Evolutionary conservation across 2,113 vertebrate species (phyloP).

Genomic region (Amphiprion ocellaris): DNA sequence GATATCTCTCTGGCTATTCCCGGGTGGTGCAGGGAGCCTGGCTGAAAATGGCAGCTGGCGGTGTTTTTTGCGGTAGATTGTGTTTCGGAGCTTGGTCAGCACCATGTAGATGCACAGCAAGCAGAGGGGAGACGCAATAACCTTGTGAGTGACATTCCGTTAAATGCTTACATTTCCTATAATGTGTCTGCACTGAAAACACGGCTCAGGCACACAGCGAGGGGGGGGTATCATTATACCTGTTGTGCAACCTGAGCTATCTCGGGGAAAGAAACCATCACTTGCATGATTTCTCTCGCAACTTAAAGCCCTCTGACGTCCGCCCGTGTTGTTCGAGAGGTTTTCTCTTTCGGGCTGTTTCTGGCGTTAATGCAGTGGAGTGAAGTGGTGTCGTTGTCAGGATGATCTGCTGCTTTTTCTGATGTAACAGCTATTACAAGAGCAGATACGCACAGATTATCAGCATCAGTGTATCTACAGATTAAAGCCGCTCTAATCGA

Average conservation of each 20-base stretch:
- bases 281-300: slow-evolving; percentile 24
- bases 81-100: slow-evolving; percentile 86
- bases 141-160: slow-evolving; percentile 86
- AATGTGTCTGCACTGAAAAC: slow-evolving; percentile 71
- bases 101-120: slow-evolving; percentile 81
- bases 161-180: slow-evolving; percentile 82
- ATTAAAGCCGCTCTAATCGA: slow-evolving; percentile 27
- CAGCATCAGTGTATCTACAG: slow-evolving; percentile 1
- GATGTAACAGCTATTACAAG: neutral
- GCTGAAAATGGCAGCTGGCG: slow-evolving; percentile 73
- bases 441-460: slow-evolving; percentile 4
- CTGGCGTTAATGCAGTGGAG: slow-evolving; percentile 10
- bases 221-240: slow-evolving; percentile 58
- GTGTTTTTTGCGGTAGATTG: slow-evolving; percentile 76
- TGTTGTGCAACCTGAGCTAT: slow-evolving; percentile 63
- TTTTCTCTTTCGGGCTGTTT: slow-evolving; percentile 16
- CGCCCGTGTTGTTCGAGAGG: slow-evolving; percentile 8
- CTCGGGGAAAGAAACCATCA: slow-evolving; percentile 40
- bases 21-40: slow-evolving; percentile 41
- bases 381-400: slow-evolving; percentile 19
- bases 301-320: slow-evolving; percentile 15
- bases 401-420: slow-evolving; percentile 13
- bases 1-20: slow-evolving; percentile 69
- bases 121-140: slow-evolving; percentile 77
- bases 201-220: slow-evolving; percentile 54